Percentiles rank a stretch among this genome's conserved stretches.
phyloP scores from a whole-genome alignment of 53 echinoderm and acorn worm genomes.

The Mesocentrotus franciscanus region DNA sequence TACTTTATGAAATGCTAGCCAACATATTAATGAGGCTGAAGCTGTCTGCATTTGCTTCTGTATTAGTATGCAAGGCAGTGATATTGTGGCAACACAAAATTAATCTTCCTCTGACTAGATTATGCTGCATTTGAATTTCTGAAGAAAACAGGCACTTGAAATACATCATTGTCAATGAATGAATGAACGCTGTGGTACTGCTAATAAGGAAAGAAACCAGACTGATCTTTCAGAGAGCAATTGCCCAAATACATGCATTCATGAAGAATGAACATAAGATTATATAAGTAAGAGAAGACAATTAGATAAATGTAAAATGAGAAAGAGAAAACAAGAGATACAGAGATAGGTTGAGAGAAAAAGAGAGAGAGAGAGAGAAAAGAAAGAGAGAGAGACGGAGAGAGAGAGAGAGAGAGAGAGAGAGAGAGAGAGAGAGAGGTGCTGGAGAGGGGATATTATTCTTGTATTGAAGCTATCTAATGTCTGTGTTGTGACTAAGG shows the following conservation, averaged over 20 bases:
- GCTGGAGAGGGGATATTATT: not conserved
- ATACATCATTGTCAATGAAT: conserved; percentile 1
- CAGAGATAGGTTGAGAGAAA: not conserved
- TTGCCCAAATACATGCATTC: not conserved
- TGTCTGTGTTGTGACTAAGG: conserved; percentile 50
- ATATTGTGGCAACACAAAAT: not conserved
- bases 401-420: not conserved
- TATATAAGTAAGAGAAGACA: not conserved
- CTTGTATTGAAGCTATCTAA: not conserved
- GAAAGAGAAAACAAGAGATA: conserved; percentile 16
- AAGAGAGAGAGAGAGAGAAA: not conserved
- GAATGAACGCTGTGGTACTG: not conserved
- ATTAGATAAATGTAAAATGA: not conserved
- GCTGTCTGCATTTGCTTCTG: not conserved
- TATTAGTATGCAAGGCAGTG: not conserved
- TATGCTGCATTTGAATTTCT: not conserved
- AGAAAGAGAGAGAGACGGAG: not conserved
- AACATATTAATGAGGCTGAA: conserved; percentile 41
- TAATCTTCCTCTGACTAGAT: not conserved
- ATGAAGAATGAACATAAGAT: not conserved
- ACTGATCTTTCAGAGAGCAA: not conserved
- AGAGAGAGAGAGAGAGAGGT: not conserved
- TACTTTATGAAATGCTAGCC: conserved; percentile 35
- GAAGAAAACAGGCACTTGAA: not conserved
- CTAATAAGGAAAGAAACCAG: not conserved